Percentiles rank a stretch among this genome's conserved stretches.
Conservation (phyloP, 2,797 vertebrate genomes). For the Crenichthys baileyi region DNA sequence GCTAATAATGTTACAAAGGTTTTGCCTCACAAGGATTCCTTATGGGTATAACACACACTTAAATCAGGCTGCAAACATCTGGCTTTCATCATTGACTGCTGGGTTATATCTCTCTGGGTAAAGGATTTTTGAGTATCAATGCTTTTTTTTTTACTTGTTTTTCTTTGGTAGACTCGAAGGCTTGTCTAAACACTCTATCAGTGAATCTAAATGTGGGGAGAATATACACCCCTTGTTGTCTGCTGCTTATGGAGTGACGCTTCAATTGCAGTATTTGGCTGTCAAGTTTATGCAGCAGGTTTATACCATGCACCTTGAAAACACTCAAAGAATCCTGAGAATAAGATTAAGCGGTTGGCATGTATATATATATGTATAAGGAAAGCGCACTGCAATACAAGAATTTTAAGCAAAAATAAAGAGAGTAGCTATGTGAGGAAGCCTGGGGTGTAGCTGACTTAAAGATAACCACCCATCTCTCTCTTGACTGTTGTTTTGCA, state of each 20-base stretch:
- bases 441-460: slow-evolving; percentile 40
- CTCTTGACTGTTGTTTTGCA: slow-evolving; percentile 78
- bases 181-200: slow-evolving; percentile 46
- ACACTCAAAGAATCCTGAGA: slow-evolving; percentile 8
- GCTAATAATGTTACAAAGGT: slow-evolving; percentile 65
- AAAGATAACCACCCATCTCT: slow-evolving; percentile 50
- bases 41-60: slow-evolving; percentile 48
- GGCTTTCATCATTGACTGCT: slow-evolving; percentile 53
- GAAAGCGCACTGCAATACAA: slow-evolving; percentile 2
- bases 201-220: slow-evolving; percentile 44
- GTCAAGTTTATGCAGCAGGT: slow-evolving; percentile 13
- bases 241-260: slow-evolving; percentile 12
- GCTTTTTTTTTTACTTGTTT: slow-evolving; percentile 7
- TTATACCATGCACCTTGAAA: slow-evolving; percentile 17
- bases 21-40: slow-evolving; percentile 50
- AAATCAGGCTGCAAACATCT: slow-evolving; percentile 69
- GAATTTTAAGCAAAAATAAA: slow-evolving; percentile 16
- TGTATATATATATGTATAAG: neutral
- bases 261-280: neutral
- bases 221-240: slow-evolving; percentile 20
- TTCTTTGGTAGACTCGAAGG: slow-evolving; percentile 42
- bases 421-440: slow-evolving; percentile 38
- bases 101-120: slow-evolving; percentile 52
- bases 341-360: slow-evolving; percentile 7
- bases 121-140: slow-evolving; percentile 42